Evolutionary conservation across 1,140 invertebrate species (phyloP), one percentile per base, ranked within the genome.

Genomic region (Drosophila rufa): DNA sequence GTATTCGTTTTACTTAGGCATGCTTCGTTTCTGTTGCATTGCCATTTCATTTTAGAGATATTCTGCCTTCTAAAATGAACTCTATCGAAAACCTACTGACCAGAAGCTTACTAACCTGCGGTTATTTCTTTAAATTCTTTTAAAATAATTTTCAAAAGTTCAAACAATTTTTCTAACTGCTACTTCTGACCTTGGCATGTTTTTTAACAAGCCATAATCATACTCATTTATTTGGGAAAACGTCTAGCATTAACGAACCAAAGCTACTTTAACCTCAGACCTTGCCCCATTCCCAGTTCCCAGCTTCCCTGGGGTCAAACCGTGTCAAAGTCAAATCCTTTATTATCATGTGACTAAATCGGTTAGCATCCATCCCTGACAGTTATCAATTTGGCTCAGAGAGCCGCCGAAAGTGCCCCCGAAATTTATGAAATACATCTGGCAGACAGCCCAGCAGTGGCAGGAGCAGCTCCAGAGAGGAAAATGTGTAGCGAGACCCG

Each of bases 371-470:
- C 36, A 48, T 51, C 53, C 30, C 45, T 17, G 55, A 73, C 67
- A 73, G 70, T 73, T 60, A 74, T 74, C 70, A 74, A 73, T 74
- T 73, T 74, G 67, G 22, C 53, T 73, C 22, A 38, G 55, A 33
- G 67, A 33, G 19, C 66, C 53, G 46, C 43, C 69, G 64, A 70
- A 70, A 70, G 60, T 76, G 40, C 27, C 40, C 70, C 55, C 43
- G 33, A 38, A 66, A 75, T 75, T 76, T 75, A 76, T 65, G 73
- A 75, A 76, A 75, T 76, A 75, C 74, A 76, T 75, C 71, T 73
- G 74, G 74, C 74, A 75, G 73, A 17, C 58, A 19, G 66, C 55
- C 47, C 61, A 67, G 43, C 45, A 55, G 50, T n/a, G n/a, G 50
- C 47, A 48, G 47, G 15, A 27, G 36, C 11, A 38, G 33, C 36